These are phyloP conservation scores for Sebastes oblongus DNA, from an alignment of 2,797 vertebrate species.

Conservation along the genomic window DNA sequence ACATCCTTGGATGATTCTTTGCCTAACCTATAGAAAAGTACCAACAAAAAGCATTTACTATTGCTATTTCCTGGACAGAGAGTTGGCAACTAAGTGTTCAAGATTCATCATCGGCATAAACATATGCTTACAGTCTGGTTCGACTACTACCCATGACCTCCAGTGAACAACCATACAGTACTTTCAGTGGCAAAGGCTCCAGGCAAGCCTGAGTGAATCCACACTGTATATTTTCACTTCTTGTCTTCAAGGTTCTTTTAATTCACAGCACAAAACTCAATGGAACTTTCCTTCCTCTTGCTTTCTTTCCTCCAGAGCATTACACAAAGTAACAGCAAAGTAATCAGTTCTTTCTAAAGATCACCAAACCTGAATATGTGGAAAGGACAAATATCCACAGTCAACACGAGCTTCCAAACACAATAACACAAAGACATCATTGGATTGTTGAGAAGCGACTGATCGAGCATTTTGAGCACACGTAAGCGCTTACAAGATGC, in stretches of 20 bases:
- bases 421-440: neutral
- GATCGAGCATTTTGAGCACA: neutral
- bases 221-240: neutral
- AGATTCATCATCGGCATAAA: neutral
- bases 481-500: neutral
- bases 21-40: neutral
- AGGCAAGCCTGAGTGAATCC: neutral
- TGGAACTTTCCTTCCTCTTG: neutral
- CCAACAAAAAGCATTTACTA: neutral
- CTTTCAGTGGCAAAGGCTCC: neutral
- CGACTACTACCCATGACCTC: neutral
- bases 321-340: neutral
- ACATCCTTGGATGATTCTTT: neutral
- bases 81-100: neutral
- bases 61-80: neutral
- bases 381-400: neutral
- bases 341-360: neutral
- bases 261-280: constrained; percentile 1
- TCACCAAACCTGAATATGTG: neutral
- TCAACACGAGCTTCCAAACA: neutral
- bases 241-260: constrained; percentile 1
- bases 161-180: neutral
- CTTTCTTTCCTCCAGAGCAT: constrained; percentile 3
- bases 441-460: neutral
- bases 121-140: neutral